Evolutionary conservation across 2,888 invertebrate species (phyloP).

Genomic region (Protonemura montana): DNA sequence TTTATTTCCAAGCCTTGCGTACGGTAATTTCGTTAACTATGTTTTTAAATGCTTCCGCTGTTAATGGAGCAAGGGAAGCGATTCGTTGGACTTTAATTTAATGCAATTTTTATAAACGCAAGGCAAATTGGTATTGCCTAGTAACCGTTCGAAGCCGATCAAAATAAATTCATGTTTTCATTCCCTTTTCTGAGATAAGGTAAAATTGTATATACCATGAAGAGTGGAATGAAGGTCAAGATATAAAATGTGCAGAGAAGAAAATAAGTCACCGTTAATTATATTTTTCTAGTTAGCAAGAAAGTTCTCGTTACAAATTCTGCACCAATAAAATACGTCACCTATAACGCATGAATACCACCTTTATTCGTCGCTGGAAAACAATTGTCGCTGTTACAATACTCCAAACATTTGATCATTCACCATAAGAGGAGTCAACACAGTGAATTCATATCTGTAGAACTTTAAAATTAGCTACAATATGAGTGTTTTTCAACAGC

Average conservation of each 20-base stretch:
- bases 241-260: too few relatives aligned
- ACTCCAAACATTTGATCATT: not conserved
- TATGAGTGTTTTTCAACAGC: not conserved
- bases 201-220: too few relatives aligned
- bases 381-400: not conserved
- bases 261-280: too few relatives aligned
- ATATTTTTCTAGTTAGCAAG: too few relatives aligned
- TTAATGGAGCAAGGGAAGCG: not conserved
- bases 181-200: too few relatives aligned
- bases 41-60: not conserved
- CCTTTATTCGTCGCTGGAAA: not conserved
- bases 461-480: not conserved
- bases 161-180: too few relatives aligned
- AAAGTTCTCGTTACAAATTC: too few relatives aligned
- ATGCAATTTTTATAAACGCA: not conserved
- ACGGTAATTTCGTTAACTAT: constrained; percentile 20
- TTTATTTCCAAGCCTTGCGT: constrained; percentile 21
- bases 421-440: not conserved
- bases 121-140: not conserved
- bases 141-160: too few relatives aligned
- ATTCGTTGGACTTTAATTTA: not conserved
- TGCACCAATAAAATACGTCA: not conserved
- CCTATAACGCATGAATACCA: not conserved
- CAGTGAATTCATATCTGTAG: not conserved
- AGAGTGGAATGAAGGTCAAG: too few relatives aligned